Percentiles rank a stretch among this genome's conserved stretches.
Conservation (phyloP, 2,113 vertebrate species). For the Chelonoidis abingdonii region DNA sequence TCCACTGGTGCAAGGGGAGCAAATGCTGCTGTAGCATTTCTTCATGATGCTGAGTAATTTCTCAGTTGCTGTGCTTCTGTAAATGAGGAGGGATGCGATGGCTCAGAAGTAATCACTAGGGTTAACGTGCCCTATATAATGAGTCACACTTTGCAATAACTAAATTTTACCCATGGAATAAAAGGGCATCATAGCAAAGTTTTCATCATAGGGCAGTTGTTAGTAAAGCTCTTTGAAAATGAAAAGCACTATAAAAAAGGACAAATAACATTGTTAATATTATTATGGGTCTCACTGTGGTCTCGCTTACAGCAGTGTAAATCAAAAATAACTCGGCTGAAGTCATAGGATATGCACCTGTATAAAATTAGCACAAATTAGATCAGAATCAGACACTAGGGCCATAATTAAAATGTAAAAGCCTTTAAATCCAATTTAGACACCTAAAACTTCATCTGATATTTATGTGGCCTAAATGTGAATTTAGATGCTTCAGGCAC, state of each 20-base stretch:
- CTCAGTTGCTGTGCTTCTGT: rapidly evolving
- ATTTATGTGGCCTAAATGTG: background rate
- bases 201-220: background rate
- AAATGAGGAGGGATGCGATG: background rate
- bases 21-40: background rate
- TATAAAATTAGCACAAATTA: too few species aligned
- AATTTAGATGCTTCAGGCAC: background rate
- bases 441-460: background rate
- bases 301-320: background rate
- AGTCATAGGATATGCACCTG: background rate
- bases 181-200: background rate
- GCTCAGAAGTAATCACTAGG: background rate
- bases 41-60: background rate
- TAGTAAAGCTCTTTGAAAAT: background rate
- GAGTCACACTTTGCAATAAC: background rate
- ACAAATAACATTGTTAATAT: rapidly evolving
- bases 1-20: background rate
- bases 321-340: background rate
- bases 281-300: background rate
- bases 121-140: background rate
- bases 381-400: too few species aligned
- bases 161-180: background rate
- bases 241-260: background rate
- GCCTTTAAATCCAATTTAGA: background rate
- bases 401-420: background rate